A percentile compares a stretch with the other conserved stretches of the same genome.
Conservation (phyloP, 1,140 invertebrate genomes). For the Hydropsyche tenuis region DNA sequence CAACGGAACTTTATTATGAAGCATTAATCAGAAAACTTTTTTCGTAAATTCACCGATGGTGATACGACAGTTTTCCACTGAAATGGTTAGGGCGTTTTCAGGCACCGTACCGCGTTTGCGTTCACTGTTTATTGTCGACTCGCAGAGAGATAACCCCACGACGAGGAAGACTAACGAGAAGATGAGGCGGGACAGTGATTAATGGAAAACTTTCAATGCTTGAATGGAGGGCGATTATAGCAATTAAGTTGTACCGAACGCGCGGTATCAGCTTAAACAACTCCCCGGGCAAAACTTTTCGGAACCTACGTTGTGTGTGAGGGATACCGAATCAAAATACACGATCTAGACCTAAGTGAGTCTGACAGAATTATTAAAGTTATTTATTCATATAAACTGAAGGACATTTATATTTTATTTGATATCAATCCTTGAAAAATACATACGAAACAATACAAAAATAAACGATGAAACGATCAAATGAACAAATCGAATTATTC, state of each 20-base stretch:
- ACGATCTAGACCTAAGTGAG: background rate
- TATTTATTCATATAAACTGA: background rate
- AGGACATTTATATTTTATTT: background rate
- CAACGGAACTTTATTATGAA: too few relatives aligned
- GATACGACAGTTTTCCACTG: too few relatives aligned
- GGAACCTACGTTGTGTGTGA: background rate
- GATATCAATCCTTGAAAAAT: background rate
- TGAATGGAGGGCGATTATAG: conserved; percentile 25
- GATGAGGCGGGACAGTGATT: conserved; percentile 29
- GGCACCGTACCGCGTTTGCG: too few relatives aligned
- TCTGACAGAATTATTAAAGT: background rate
- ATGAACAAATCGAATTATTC: too few relatives aligned
- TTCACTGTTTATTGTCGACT: too few relatives aligned
- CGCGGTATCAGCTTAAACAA: conserved; percentile 14
- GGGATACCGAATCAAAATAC: too few relatives aligned
- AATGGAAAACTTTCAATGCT: conserved; percentile 29
- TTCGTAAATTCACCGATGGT: too few relatives aligned
- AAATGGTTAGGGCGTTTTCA: too few relatives aligned
- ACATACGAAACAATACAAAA: too few relatives aligned
- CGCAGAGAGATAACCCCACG: background rate
- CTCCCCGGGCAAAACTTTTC: background rate
- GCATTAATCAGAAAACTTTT: too few relatives aligned
- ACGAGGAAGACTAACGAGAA: conserved; percentile 18
- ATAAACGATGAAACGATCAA: too few relatives aligned
- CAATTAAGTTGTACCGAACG: conserved; percentile 17